Base-by-base conservation (phyloP, 2,888 invertebrate genomes). In the Phytoseiulus persimilis region DNA sequence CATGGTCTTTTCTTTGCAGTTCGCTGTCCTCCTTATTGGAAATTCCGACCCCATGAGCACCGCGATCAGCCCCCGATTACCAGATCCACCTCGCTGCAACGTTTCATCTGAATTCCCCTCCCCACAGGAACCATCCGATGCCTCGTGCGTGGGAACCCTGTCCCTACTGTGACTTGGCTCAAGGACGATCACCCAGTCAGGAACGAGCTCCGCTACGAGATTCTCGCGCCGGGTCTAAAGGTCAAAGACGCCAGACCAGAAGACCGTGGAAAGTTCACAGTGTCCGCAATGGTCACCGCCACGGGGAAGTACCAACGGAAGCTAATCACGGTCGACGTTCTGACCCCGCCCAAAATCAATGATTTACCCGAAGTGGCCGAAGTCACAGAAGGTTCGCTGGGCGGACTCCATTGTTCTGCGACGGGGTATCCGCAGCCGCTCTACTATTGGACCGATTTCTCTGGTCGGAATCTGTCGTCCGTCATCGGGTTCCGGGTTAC, bases 361-460 rank as follows among this genome's bases (percentile, higher is more conserved):
- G 90, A 91, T 90, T 89, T 91, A 23, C 90, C 91, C 45, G 90
- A 90, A 31, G 90, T 83, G 31, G 23, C 90, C 14, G 95, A 95
- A 92, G 95, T 96, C 3, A 94, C 96, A 83, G 97, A 97, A 93
- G 96, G 96, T 0, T 95, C 96, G 92, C 94, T 95, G 46, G 95
- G 95, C 83, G 94, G 95, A 0, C 95, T 96, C 83, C 94, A 94
- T 90, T 97, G 97, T 92, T 94, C 94, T 91, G 97, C 96, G 0
- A 94, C 94, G 83, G 97, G 97, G 31, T 97, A 96, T 92, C 97
- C 97, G 0, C 95, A 95, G 31, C 97, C 97, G 87, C 94, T 94
- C 90, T 96, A 95, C 92, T 95, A 95, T 46, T 97, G 97, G 97
- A 95, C 96, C 90, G 95, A 96, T 90, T 90, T 39, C 39, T 83